Evolutionary conservation across 2,888 invertebrate genomes (phyloP), one percentile per base, ranked within the genome.

Genomic region (Cerceris rybyensis): DNA sequence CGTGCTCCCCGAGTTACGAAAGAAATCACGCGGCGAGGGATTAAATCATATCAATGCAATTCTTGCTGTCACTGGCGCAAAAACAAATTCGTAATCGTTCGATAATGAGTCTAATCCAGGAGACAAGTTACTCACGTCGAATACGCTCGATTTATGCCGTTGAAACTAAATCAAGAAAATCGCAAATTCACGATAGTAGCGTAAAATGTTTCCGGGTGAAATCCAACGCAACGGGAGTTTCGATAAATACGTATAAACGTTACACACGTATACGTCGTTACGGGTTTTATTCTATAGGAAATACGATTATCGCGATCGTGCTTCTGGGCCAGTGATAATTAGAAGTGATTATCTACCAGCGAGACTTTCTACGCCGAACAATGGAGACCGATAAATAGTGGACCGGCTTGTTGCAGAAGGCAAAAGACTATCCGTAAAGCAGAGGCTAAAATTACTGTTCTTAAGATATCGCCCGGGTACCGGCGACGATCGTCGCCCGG

Each of bases 301-400:
- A 85, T 74, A 80, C 78, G 80, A 83, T 78, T 80, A 85, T 85
- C 80, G 61, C 71, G 83, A 85, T 85, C 78, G 80, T 80, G 81
- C 80, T 81, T 80, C 81, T 78, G 83, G 71, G 70, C 80, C 83
- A 58, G 80, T 81, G 81, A 85, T 85, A 85, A 85, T 85, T 85
- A 85, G 80, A 80, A 76, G 78, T 73, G 80, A 85, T 85, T 85
- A 85, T 85, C 85, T 83, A 64, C 73, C 55, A 66, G 58, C 49
- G 64, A 55, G 57, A 86, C 83, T 86, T 85, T 85, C 82, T 82
- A 83, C 76, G 70, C 66, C 59, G 82, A 85, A 85, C 85, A 85
- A 85, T 85, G 83, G 80, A 16, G 52, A 42, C n/a, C 71, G 86
- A 85, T 85, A 85, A 85, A 85, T 80, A 78, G 70, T 63, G 70